phyloP scores from a whole-genome alignment of 2,888 invertebrate species.

The Mantis religiosa region DNA sequence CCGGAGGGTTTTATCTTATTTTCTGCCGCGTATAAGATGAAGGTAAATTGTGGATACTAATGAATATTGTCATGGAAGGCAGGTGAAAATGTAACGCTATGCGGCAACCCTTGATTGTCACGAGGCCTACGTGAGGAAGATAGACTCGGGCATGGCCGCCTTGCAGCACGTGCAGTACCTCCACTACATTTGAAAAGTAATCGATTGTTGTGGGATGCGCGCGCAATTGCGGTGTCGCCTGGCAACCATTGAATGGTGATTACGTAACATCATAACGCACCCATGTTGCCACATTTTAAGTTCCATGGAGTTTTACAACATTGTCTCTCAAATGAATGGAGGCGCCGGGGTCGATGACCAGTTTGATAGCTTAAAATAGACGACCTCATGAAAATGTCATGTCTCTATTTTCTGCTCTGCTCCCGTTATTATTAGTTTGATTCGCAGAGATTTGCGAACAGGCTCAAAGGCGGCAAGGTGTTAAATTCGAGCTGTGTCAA shows the following conservation, averaged over 20 bases:
- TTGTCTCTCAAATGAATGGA: neutral
- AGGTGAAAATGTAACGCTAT: too few species aligned
- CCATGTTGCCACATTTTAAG: neutral
- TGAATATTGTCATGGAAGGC: too few species aligned
- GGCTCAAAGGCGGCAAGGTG: too few species aligned
- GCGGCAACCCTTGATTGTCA: too few species aligned
- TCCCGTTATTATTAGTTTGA: too few species aligned
- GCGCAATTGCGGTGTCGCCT: neutral
- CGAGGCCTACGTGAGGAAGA: neutral
- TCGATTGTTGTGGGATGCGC: neutral
- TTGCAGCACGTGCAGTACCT: neutral
- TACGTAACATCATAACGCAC: neutral
- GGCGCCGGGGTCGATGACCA: neutral
- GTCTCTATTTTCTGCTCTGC: neutral
- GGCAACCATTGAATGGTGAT: slow-evolving; percentile 3
- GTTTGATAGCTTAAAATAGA: neutral
- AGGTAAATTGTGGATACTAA: too few species aligned
- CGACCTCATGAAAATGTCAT: neutral
- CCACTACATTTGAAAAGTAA: neutral
- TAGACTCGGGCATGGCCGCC: neutral
- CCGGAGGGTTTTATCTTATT: too few species aligned
- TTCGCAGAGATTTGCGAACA: too few species aligned
- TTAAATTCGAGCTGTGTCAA: too few species aligned
- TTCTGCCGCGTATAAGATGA: too few species aligned
- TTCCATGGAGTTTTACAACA: neutral